Evolutionary conservation across 2,113 vertebrate species (phyloP), one percentile per base, ranked within the genome.

Genomic region (Phaethon lepturus): DNA sequence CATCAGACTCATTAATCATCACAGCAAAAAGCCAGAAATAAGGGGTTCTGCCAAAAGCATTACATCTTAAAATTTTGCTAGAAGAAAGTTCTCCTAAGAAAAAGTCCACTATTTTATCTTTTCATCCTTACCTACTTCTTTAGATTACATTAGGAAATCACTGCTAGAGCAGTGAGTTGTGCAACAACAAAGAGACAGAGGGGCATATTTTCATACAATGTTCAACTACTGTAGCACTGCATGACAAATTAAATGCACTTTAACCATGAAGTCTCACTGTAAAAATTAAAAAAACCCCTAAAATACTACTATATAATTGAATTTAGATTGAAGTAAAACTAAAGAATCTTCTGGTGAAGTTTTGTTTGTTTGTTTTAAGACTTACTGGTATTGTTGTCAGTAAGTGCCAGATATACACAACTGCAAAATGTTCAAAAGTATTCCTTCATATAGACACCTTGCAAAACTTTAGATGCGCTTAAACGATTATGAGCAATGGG

Each of bases 121-220:
- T 83, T 71, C 47, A n/a, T n/a, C 28, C 23, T 60, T 55, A 64
- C 38, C 47, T 73, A 22, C 29, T 74, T 19, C 25, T 60, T 83
- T 40, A 42, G 6, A 14, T 28, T 17, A 64, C 0, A 0, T 33
- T 20, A 38, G 33, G 35, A 71, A 86, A 89, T 44, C 56, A 28
- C 25, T 75, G 47, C 11, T 62, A 50, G 10, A 71, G 26, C 35
- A 81, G 8, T 10, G 17, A 31, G 4, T 13, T 44, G 22, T 44
- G 18, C 26, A 74, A 64, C 29, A 67, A 49, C 29, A 60, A 35
- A 13, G 44, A 77, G 45, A 66, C 3, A 4, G 6, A 13, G 14
- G 7, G 14, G 1, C 5, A 11, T 23, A 23, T 91, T 66, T 73
- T 68, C 59, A 23, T 64, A 59, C 13, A 42, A 45, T 45, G 35